Evolutionary conservation across 2,113 vertebrate genomes (phyloP).

Genomic region (Indicator indicator): DNA sequence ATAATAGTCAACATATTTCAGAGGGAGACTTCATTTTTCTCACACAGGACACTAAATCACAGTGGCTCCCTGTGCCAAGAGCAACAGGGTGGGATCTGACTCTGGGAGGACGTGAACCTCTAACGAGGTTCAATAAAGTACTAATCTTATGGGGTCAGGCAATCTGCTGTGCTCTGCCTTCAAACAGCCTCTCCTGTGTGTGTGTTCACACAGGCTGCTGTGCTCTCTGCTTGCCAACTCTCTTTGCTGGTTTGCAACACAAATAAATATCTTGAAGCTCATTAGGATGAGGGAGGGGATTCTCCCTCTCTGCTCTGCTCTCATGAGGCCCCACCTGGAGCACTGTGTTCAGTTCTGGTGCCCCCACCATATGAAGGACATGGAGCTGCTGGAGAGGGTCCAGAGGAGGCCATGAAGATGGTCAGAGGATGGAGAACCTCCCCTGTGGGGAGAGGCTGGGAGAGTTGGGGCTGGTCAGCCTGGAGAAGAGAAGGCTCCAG

Average conservation of each 20-base stretch:
- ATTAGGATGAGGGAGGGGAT: background rate
- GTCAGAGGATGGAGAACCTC: too few species aligned
- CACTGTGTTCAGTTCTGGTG: too few species aligned
- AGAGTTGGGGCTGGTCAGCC: too few species aligned
- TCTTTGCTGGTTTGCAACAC: background rate
- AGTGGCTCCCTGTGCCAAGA: slow-evolving; percentile 55
- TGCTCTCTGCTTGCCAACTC: slow-evolving; percentile 24
- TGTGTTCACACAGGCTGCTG: background rate
- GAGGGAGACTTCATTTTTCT: slow-evolving; percentile 64
- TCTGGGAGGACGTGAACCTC: slow-evolving; percentile 63
- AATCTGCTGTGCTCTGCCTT: slow-evolving; percentile 67
- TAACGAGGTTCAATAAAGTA: slow-evolving; percentile 61
- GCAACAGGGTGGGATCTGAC: slow-evolving; percentile 65
- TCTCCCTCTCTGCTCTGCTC: too few species aligned
- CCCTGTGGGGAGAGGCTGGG: too few species aligned
- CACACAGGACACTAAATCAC: slow-evolving; percentile 61
- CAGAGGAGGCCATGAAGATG: too few species aligned
- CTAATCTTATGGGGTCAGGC: slow-evolving; percentile 54
- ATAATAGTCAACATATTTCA: slow-evolving; percentile 70
- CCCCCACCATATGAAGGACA: too few species aligned
- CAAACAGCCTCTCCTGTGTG: background rate
- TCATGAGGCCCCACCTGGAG: too few species aligned
- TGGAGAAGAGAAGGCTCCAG: too few species aligned
- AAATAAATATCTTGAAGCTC: slow-evolving; percentile 54
- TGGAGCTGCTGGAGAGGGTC: too few species aligned